Evolutionary conservation across 2,113 vertebrate species (phyloP).

Genomic region (Lagopus muta): DNA sequence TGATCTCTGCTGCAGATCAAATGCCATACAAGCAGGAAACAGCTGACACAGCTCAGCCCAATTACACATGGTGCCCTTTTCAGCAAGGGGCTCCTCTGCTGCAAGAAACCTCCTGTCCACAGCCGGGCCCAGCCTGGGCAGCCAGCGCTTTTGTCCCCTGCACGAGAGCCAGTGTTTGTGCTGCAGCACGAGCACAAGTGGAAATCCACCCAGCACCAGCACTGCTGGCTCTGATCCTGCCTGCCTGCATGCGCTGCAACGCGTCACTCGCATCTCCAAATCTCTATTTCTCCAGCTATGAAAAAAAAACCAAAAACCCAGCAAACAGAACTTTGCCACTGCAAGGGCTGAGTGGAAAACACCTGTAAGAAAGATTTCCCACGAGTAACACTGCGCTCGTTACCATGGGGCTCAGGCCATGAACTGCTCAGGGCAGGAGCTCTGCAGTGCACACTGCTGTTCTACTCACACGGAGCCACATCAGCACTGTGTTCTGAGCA

Average conservation of each 20-base stretch:
- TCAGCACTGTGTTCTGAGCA: neutral
- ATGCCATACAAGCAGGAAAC: constrained; percentile 51
- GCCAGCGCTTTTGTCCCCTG: neutral
- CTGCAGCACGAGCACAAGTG: neutral
- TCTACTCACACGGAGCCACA: neutral
- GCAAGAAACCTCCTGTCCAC: neutral
- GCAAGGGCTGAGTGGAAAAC: neutral
- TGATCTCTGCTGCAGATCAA: constrained; percentile 49
- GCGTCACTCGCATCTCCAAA: constrained; percentile 11
- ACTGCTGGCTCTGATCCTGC: neutral
- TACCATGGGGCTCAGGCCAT: neutral
- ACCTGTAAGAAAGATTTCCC: neutral
- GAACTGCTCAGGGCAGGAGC: neutral
- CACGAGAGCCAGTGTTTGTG: neutral
- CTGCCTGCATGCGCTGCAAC: neutral
- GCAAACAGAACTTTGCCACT: neutral
- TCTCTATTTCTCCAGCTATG: constrained; percentile 7
- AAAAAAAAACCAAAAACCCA: neutral
- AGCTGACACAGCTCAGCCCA: constrained; percentile 43
- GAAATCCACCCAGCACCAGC: constrained; percentile 5
- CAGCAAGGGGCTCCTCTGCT: neutral
- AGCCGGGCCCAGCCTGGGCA: neutral
- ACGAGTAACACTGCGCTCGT: neutral
- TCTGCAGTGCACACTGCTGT: neutral
- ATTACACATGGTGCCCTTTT: neutral